A percentile compares a stretch with the other conserved stretches of the same genome.
phyloP scores from a whole-genome alignment of 1,140 invertebrate genomes.

The Bactericera cockerelli region DNA sequence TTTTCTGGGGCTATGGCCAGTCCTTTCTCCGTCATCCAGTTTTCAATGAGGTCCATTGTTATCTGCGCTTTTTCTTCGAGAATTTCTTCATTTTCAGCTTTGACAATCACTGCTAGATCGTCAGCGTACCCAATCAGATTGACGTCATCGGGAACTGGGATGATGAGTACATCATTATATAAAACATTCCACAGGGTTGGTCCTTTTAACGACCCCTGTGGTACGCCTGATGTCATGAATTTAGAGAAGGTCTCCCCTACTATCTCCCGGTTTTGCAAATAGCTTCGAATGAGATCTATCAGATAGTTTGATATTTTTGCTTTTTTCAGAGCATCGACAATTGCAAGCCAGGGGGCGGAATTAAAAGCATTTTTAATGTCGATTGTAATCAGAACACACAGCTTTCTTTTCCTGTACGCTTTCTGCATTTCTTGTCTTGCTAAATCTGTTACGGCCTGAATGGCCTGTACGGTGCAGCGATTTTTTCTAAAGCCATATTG shows the following conservation, averaged over 20 bases:
- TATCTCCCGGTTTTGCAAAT: not conserved
- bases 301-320: not conserved
- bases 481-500: not conserved
- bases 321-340: not conserved
- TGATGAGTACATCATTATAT: not conserved
- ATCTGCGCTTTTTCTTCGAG: not conserved
- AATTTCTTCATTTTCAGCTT: not conserved
- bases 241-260: not conserved
- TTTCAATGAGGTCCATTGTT: not conserved
- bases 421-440: not conserved
- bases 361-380: conserved; percentile 9
- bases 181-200: conserved; percentile 9
- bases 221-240: not conserved
- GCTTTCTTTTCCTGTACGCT: conserved; percentile 2
- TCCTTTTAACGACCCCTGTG: not conserved
- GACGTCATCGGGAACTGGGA: not conserved
- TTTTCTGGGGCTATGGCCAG: conserved; percentile 14
- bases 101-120: conserved; percentile 4
- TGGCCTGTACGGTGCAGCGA: not conserved
- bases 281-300: not conserved
- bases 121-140: conserved; percentile 6
- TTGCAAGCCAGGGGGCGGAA: not conserved
- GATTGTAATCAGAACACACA: not conserved
- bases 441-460: not conserved
- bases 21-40: conserved; percentile 3